Evolutionary conservation across 2,113 vertebrate species (phyloP).

Genomic region (Morone saxatilis): DNA sequence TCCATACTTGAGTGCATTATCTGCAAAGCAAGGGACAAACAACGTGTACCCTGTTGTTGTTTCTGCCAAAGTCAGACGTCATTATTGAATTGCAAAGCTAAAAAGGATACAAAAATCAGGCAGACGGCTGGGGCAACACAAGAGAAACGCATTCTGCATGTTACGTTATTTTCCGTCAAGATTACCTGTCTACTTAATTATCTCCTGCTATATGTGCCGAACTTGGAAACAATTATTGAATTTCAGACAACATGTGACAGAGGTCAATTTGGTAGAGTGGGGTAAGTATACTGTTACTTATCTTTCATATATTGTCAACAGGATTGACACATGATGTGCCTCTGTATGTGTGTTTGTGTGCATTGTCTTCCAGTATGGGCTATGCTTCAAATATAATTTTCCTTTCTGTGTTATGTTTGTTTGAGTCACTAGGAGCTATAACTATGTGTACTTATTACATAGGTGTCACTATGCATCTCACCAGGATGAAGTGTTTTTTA

Average conservation of each 20-base stretch:
- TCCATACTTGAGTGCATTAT: slow-evolving; percentile 68
- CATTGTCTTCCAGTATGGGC: not conserved
- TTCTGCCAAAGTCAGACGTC: slow-evolving; percentile 68
- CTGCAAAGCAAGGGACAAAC: slow-evolving; percentile 68
- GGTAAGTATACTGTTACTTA: slow-evolving; percentile 12
- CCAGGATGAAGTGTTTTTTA: too few species aligned
- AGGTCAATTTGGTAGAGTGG: slow-evolving; percentile 27
- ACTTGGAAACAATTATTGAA: slow-evolving; percentile 21
- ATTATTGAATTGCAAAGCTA: slow-evolving; percentile 70
- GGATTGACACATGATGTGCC: not conserved
- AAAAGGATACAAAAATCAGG: slow-evolving; percentile 52
- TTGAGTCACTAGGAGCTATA: not conserved
- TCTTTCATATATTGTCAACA: slow-evolving; percentile 11
- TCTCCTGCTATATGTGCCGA: slow-evolving; percentile 26
- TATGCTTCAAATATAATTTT: not conserved
- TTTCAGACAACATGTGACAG: slow-evolving; percentile 10
- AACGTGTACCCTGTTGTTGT: slow-evolving; percentile 68
- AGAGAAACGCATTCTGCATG: slow-evolving; percentile 42
- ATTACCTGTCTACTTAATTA: too few species aligned
- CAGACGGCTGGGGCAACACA: slow-evolving; percentile 39
- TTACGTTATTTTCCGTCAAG: slow-evolving; percentile 22
- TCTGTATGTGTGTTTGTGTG: not conserved
- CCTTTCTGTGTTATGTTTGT: not conserved
- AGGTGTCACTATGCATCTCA: too few species aligned
- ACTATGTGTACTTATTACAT: too few species aligned